phyloP scores from a whole-genome alignment of 2,797 vertebrate genomes.

The Crocodylus rhombifer region DNA sequence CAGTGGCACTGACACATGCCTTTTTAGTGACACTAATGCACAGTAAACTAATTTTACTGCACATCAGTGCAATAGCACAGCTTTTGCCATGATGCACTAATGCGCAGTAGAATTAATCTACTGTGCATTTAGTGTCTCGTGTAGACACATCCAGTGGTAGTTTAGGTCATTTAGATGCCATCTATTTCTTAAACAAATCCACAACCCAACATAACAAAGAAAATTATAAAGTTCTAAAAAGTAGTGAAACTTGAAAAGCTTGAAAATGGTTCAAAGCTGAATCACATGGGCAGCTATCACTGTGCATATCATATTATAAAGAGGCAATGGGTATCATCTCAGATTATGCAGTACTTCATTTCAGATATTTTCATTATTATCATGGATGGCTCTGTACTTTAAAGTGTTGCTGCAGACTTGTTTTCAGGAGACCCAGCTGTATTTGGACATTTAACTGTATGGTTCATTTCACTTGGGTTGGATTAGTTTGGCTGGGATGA shows the following conservation, averaged over 20 bases:
- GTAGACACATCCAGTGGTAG: not conserved
- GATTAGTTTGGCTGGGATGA: not conserved
- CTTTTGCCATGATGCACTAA: no score
- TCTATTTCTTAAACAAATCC: slow-evolving; percentile 46
- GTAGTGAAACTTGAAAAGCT: slow-evolving; percentile 29
- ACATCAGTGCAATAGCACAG: no score
- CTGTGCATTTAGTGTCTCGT: not conserved
- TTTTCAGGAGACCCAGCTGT: not conserved
- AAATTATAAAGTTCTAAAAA: not conserved
- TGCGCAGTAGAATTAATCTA: no score
- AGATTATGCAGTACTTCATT: not conserved
- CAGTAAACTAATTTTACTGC: no score
- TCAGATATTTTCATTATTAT: slow-evolving; percentile 17
- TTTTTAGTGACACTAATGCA: no score
- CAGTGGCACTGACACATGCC: no score
- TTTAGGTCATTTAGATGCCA: not conserved
- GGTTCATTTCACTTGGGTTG: not conserved
- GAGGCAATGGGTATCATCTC: not conserved
- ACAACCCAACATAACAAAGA: not conserved
- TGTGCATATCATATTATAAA: slow-evolving; percentile 34
- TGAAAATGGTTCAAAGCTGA: not conserved
- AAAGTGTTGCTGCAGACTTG: not conserved
- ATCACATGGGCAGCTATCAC: not conserved
- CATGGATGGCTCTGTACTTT: not conserved
- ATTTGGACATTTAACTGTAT: not conserved